Conservation (phyloP, 2,113 vertebrate species). For the Anoplopoma fimbria region DNA sequence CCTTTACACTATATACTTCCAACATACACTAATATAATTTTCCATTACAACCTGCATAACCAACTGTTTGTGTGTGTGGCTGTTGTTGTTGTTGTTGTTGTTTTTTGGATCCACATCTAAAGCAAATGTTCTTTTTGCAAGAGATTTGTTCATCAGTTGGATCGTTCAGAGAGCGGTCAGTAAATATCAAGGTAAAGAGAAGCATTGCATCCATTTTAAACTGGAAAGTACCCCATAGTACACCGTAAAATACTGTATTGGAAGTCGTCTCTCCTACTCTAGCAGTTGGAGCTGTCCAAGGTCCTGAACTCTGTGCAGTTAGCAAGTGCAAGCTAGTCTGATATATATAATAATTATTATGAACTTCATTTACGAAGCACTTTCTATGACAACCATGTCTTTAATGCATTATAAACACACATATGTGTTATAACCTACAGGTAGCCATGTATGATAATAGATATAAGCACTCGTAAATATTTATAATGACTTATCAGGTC, state of each 20-base stretch:
- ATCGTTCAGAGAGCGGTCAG: background rate
- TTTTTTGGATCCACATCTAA: background rate
- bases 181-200: background rate
- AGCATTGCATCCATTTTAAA: background rate
- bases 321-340: background rate
- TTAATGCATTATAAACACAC: background rate
- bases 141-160: background rate
- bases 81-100: background rate
- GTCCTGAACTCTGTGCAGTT: slow-evolving; percentile 28
- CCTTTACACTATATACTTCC: no score
- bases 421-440: background rate
- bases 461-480: no score
- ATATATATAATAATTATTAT: background rate
- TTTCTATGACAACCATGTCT: background rate
- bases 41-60: no score
- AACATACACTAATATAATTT: no score
- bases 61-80: background rate
- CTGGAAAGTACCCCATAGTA: background rate
- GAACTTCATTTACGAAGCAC: background rate
- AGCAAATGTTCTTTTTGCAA: background rate
- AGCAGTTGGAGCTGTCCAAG: slow-evolving; percentile 34
- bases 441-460: no score
- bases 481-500: no score
- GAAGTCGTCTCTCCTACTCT: background rate
- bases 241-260: background rate